phyloP scores from a whole-genome alignment of 2,888 invertebrate species.

The Agrochola circellaris region DNA sequence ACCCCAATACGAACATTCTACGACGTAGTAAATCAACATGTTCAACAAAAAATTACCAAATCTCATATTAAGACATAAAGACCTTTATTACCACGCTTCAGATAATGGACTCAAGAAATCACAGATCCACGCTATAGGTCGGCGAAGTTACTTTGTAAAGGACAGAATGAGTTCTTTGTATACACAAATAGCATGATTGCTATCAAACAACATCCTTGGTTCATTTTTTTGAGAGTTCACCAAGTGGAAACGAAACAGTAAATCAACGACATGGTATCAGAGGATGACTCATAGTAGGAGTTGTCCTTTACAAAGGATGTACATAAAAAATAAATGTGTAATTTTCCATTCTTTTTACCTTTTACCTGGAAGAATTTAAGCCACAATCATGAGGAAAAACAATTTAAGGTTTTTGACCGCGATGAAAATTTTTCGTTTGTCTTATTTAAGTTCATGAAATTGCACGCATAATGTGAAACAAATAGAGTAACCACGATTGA shows the following conservation, averaged over 20 bases:
- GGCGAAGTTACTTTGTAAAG: slow-evolving; percentile 62
- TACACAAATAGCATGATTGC: slow-evolving; percentile 69
- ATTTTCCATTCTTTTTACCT: slow-evolving; percentile 50
- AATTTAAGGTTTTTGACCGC: slow-evolving; percentile 32
- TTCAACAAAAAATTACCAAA: slow-evolving; percentile 37
- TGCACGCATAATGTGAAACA: slow-evolving; percentile 4
- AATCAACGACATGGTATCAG: slow-evolving; percentile 49
- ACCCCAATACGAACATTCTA: neutral
- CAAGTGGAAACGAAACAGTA: slow-evolving; percentile 60
- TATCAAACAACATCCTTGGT: slow-evolving; percentile 66
- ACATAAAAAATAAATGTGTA: slow-evolving; percentile 44
- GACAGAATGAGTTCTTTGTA: slow-evolving; percentile 69
- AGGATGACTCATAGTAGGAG: slow-evolving; percentile 5
- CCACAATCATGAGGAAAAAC: slow-evolving; percentile 39
- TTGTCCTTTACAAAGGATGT: slow-evolving; percentile 13
- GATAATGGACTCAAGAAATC: slow-evolving; percentile 54
- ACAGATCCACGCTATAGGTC: slow-evolving; percentile 57
- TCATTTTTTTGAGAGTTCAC: slow-evolving; percentile 61
- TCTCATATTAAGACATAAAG: slow-evolving; percentile 31
- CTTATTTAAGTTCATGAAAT: slow-evolving; percentile 22
- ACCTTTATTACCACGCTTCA: slow-evolving; percentile 52
- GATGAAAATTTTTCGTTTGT: slow-evolving; percentile 4
- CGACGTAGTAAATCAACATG: slow-evolving; percentile 5
- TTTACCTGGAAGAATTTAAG: slow-evolving; percentile 40
- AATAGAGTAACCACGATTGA: neutral